Evolutionary conservation across 2,888 invertebrate species (phyloP).

Genomic region (Lottia gigantea): DNA sequence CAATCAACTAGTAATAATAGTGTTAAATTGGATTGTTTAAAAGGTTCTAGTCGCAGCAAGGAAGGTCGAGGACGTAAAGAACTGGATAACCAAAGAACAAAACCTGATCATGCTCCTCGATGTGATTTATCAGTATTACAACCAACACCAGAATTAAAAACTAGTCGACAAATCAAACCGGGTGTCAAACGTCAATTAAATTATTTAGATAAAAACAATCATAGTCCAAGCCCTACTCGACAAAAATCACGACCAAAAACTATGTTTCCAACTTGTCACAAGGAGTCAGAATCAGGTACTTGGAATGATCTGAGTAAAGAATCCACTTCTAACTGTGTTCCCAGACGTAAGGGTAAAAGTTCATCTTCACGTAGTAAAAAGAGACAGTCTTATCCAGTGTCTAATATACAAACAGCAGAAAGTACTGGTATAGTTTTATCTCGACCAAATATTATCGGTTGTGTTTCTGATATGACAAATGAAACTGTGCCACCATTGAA

Average conservation of each 20-base stretch:
- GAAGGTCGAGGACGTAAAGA: neutral
- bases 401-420: neutral
- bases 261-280: neutral
- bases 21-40: neutral
- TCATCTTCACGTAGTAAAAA: conserved; percentile 5
- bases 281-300: neutral
- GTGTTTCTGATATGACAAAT: neutral
- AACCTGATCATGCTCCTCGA: conserved; percentile 1
- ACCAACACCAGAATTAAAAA: neutral
- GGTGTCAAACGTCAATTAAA: conserved; percentile 18
- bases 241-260: conserved; percentile 12
- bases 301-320: conserved; percentile 4
- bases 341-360: neutral
- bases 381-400: conserved; percentile 14
- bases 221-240: conserved; percentile 22
- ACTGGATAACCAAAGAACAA: conserved; percentile 1
- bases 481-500: neutral
- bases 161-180: conserved; percentile 5
- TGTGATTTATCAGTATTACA: neutral
- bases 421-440: conserved; percentile 2
- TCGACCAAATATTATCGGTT: neutral
- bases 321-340: neutral
- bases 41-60: neutral
- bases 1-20: conserved; percentile 3
- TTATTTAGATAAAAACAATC: conserved; percentile 16